Percentiles rank a stretch among this genome's conserved stretches.
Evolutionary conservation across 2,888 invertebrate genomes (phyloP).

Genomic region (Ptilodon capucinus): DNA sequence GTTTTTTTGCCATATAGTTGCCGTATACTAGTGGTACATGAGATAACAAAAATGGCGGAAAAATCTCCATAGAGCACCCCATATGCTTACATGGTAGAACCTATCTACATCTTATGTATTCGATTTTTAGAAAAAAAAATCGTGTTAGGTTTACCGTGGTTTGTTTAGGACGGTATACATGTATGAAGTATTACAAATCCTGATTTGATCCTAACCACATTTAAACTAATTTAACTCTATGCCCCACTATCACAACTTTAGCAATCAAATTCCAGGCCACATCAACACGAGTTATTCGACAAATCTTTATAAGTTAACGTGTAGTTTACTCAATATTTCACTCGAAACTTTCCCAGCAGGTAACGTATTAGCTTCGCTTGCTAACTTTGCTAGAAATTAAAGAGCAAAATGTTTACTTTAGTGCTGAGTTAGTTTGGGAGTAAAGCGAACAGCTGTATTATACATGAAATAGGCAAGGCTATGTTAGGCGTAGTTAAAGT

Average conservation of each 20-base stretch:
- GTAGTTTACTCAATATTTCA: constrained; percentile 27
- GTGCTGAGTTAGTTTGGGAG: constrained; percentile 35
- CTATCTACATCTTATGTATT: too few species aligned
- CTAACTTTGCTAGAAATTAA: constrained; percentile 48
- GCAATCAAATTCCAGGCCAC: constrained; percentile 13
- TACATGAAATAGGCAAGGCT: constrained; percentile 1
- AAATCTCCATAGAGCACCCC: too few species aligned
- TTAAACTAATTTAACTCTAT: background rate
- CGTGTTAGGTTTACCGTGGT: too few species aligned
- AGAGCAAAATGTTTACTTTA: constrained; percentile 51
- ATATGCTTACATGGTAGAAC: too few species aligned
- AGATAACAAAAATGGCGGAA: too few species aligned
- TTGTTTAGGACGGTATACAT: too few species aligned
- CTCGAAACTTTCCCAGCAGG: constrained; percentile 20
- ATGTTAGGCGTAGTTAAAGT: background rate
- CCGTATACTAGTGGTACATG: too few species aligned
- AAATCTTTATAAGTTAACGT: constrained; percentile 18
- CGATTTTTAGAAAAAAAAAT: too few species aligned
- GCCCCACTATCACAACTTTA: background rate
- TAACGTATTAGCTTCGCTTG: constrained; percentile 40
- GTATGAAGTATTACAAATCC: too few species aligned
- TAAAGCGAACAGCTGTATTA: constrained; percentile 16
- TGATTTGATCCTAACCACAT: background rate
- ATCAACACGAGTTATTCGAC: constrained; percentile 13
- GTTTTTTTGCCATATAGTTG: too few species aligned